Conservation (phyloP, 2,888 invertebrate species). For the Steinernema scapterisci region DNA sequence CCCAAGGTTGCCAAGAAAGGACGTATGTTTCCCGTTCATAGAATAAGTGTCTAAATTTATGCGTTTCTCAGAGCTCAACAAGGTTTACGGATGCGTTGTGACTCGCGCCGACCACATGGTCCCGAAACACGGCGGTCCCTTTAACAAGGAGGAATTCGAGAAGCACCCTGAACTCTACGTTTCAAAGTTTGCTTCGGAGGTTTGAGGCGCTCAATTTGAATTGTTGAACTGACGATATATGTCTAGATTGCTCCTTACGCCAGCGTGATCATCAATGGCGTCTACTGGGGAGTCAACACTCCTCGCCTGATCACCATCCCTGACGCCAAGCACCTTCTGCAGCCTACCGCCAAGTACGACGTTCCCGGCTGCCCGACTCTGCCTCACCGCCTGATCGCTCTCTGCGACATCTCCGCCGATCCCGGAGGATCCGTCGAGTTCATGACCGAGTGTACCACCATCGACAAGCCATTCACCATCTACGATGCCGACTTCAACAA, state of each 20-base stretch:
- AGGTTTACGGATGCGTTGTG: conserved; percentile 94
- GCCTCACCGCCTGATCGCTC: conserved; percentile 75
- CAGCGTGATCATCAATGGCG: conserved; percentile 93
- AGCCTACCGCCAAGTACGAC: conserved; percentile 53
- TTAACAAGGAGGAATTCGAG: conserved; percentile 87
- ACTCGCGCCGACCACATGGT: conserved; percentile 90
- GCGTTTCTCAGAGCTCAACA: conserved; percentile 83
- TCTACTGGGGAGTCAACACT: conserved; percentile 97
- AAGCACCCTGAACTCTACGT: conserved; percentile 90
- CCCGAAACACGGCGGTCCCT: conserved; percentile 87
- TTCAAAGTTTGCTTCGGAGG: conserved; percentile 91
- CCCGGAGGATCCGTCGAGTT: conserved; percentile 98
- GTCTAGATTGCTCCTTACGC: conserved; percentile 90
- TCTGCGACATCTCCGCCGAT: conserved; percentile 98
- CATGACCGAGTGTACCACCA: conserved; percentile 99
- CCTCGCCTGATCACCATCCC: conserved; percentile 95
- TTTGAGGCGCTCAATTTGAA: conserved; percentile 63
- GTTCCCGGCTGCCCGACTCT: conserved; percentile 56
- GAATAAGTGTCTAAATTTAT: background rate
- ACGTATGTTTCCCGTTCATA: conserved; percentile 73
- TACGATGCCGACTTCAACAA: conserved; percentile 98
- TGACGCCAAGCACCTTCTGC: conserved; percentile 89
- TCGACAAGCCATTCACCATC: conserved; percentile 97
- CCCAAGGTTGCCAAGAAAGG: conserved; percentile 95
- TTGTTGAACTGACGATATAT: background rate